A percentile compares a stretch with the other conserved stretches of the same genome.
Conservation (phyloP, 2,888 invertebrate species). For the Hemithea aestivaria region DNA sequence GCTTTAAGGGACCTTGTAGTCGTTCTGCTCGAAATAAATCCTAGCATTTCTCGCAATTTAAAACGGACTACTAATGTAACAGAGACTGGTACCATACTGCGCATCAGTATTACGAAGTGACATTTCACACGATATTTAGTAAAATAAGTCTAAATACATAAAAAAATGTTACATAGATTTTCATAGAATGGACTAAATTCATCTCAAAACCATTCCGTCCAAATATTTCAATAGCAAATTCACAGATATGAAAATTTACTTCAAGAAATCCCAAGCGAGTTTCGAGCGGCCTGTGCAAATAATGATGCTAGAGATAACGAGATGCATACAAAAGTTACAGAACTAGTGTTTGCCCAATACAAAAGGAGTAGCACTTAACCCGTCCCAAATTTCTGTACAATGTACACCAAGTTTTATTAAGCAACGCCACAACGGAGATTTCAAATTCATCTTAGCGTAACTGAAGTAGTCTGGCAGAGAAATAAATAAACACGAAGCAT, state of each 20-base stretch:
- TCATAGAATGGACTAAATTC: too few species aligned
- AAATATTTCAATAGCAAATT: constrained; percentile 17
- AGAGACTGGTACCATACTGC: too few species aligned
- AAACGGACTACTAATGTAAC: too few species aligned
- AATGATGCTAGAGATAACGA: constrained; percentile 58
- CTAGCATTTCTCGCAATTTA: too few species aligned
- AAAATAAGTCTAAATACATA: constrained; percentile 1
- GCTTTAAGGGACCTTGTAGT: too few species aligned
- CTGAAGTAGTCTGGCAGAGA: too few species aligned
- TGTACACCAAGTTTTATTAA: constrained; percentile 5
- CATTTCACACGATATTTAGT: too few species aligned
- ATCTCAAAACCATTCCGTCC: neutral
- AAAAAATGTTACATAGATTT: too few species aligned
- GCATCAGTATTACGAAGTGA: too few species aligned
- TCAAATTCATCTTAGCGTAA: neutral
- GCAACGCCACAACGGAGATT: neutral
- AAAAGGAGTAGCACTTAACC: constrained; percentile 25
- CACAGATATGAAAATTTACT: constrained; percentile 18
- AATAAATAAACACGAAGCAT: too few species aligned
- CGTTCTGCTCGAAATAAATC: too few species aligned
- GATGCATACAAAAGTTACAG: constrained; percentile 50
- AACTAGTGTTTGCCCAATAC: constrained; percentile 37
- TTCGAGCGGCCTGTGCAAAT: constrained; percentile 47
- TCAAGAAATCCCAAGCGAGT: constrained; percentile 31
- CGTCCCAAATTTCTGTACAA: constrained; percentile 19